Evolutionary conservation across 2,888 invertebrate species (phyloP).

Genomic region (Trichopria drosophilae): DNA sequence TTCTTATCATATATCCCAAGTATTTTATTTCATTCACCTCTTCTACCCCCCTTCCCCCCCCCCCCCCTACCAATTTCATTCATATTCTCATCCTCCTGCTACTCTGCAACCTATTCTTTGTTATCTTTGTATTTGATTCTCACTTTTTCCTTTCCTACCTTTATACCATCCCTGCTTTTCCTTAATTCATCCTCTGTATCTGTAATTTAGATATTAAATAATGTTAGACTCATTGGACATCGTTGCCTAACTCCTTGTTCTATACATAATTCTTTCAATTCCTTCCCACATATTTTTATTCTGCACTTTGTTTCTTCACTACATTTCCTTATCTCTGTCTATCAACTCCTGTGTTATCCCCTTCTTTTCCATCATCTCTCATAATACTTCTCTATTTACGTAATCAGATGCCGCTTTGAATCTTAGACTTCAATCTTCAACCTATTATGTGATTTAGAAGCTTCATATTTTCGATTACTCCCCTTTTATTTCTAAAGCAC

Average conservation of each 20-base stretch:
- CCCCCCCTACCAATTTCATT: too few relatives aligned
- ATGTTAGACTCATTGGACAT: slow-evolving; percentile 8
- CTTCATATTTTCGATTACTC: background rate
- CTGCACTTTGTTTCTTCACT: background rate
- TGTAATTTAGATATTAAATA: slow-evolving; percentile 16
- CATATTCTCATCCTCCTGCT: too few relatives aligned
- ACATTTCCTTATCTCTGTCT: background rate
- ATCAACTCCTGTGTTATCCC: background rate
- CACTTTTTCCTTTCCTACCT: too few relatives aligned
- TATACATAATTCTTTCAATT: slow-evolving; percentile 6
- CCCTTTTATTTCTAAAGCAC: background rate
- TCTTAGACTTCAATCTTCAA: background rate
- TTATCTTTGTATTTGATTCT: too few relatives aligned
- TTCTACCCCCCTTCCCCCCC: too few relatives aligned
- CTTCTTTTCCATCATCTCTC: background rate
- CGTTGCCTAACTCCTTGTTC: slow-evolving; percentile 6
- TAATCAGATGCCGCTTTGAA: background rate
- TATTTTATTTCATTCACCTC: too few relatives aligned
- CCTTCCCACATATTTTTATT: background rate
- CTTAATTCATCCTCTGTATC: slow-evolving; percentile 14
- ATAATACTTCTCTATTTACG: too few relatives aligned
- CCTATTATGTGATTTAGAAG: background rate
- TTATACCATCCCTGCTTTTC: background rate
- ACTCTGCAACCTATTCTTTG: too few relatives aligned
- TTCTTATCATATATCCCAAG: too few relatives aligned